These are phyloP conservation scores for Ctenoplectra terminalis DNA, from an alignment of 1,140 invertebrate genomes.

Conservation along the genomic window DNA sequence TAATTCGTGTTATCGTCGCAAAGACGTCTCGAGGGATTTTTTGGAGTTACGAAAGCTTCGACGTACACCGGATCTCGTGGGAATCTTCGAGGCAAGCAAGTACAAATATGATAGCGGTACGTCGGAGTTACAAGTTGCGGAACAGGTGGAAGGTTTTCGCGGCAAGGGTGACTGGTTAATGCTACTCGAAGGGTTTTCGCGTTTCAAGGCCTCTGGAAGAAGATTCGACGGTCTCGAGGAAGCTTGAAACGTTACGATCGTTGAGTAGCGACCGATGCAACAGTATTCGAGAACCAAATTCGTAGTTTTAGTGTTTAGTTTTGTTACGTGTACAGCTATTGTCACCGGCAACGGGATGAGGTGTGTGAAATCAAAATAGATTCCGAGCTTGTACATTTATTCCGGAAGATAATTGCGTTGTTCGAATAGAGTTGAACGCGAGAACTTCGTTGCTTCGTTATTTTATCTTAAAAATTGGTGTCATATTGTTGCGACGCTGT, in stretches of 20 bases:
- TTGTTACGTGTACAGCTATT: not conserved
- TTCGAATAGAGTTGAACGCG: too few relatives aligned
- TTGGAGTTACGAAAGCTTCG: conserved; percentile 5
- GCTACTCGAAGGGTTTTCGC: not conserved
- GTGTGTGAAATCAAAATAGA: not conserved
- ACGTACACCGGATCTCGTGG: not conserved
- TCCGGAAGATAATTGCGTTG: too few relatives aligned
- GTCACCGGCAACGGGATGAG: not conserved
- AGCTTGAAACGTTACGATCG: not conserved
- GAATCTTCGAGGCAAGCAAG: not conserved
- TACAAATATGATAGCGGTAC: not conserved
- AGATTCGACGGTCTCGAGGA: not conserved
- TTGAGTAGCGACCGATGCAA: not conserved
- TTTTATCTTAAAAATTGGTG: too few relatives aligned
- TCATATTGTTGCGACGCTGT: too few relatives aligned
- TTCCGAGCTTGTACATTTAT: not conserved
- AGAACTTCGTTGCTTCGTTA: too few relatives aligned
- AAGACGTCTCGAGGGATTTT: not conserved
- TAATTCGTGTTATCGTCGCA: not conserved
- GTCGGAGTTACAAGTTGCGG: not conserved
- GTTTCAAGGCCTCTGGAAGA: not conserved
- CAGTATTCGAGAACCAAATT: conserved; percentile 9
- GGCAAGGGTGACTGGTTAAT: conserved; percentile 1
- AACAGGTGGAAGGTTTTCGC: not conserved
- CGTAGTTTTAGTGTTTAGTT: not conserved